Base-by-base conservation (phyloP, 2,888 invertebrate genomes). In the Zygothrica quintamaculata region DNA sequence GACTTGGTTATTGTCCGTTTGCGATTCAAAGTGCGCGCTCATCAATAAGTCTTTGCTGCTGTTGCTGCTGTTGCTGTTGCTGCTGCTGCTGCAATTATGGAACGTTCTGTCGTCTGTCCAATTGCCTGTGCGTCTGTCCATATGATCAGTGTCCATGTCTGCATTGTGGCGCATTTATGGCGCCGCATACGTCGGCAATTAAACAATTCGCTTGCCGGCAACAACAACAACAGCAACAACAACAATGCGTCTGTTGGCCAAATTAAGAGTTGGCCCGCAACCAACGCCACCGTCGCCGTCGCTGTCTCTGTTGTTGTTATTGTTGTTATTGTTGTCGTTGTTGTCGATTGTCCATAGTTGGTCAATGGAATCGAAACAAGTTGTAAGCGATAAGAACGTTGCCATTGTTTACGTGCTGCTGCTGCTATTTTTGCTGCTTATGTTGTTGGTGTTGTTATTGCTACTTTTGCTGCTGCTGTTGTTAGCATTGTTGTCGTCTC, bases 351-450 rank as follows among this genome's bases (percentile, higher is more conserved):
- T 39, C 81, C 86, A 86, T 79, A 79, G 70, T 74, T 82, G 81
- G 81, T 72, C 86, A 82, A 84, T 80, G 84, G 80, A 82, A 86
- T 84, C 80, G 86, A 74, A 80, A 78, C 86, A 82, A 82, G 81
- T 86, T 84, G 80, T 78, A 70, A 78, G 79, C 85, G 80, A 80
- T 80, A 80, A 80, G 80, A 80, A 80, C 85, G 68, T 67, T 65
- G 74, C 65, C 73, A 72, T 69, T 76, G 73, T 72, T 68, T 61
- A 61, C 57, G 44, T 57, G 29, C 58, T 65, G 59, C n/a, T 43
- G 62, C 12, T 39, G 50, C 9, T 22, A 40, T 6, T 56, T 55
- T 8, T 61, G 68, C 3, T 56, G 43, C 7, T 29, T 43, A 7
- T 65, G 67, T 15, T 52, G 59, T 25, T 61, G 71, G 15, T 67